Percentiles rank a stretch among this genome's conserved stretches.
phyloP scores from a whole-genome alignment of 2,797 vertebrate genomes.

The Scolopax bukidnonensis region DNA sequence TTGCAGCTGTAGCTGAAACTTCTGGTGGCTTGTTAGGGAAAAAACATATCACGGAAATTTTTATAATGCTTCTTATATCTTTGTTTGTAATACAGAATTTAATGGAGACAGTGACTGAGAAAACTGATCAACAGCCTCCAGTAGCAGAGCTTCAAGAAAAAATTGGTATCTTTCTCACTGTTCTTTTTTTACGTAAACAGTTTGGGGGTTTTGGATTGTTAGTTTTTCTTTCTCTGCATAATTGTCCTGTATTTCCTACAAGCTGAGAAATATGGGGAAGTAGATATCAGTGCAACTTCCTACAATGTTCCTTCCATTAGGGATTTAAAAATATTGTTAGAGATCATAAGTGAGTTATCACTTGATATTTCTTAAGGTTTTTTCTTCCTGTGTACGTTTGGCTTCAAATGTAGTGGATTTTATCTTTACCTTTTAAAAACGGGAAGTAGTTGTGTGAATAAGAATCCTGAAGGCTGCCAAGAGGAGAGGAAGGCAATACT shows the following conservation, averaged over 20 bases:
- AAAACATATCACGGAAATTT: neutral
- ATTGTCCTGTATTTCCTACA: neutral
- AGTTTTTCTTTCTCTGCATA: neutral
- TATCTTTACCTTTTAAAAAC: neutral
- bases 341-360: neutral
- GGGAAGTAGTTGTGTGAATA: neutral
- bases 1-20: neutral
- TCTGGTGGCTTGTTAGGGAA: neutral
- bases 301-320: neutral
- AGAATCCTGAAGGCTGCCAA: neutral
- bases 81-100: conserved; percentile 78
- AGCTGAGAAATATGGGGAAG: neutral
- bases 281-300: neutral
- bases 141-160: conserved; percentile 81
- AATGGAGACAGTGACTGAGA: conserved; percentile 74
- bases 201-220: neutral
- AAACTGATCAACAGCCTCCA: conserved; percentile 70
- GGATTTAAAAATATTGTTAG: neutral
- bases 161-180: conserved; percentile 82
- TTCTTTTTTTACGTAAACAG: neutral
- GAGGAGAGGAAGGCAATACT: neutral
- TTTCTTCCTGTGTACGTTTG: neutral
- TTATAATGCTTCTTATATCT: conserved; percentile 43
- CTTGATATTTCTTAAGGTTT: neutral
- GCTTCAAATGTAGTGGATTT: neutral